Conservation (phyloP, 2,113 vertebrate genomes). For the Columbina picui region DNA sequence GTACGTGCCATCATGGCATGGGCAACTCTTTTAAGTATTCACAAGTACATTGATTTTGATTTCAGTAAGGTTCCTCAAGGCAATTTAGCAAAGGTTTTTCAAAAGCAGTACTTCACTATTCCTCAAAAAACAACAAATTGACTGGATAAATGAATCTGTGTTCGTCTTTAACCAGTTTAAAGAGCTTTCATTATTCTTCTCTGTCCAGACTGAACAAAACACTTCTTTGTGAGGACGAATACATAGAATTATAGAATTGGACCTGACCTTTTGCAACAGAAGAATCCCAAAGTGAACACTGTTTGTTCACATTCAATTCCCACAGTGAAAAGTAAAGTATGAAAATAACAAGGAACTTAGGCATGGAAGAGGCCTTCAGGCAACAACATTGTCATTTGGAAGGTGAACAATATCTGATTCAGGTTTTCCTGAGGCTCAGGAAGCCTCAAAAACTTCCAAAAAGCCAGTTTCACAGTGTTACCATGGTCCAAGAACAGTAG, state of each 20-base stretch:
- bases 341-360: conserved; percentile 13
- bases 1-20: not conserved
- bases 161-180: conserved; percentile 41
- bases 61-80: not conserved
- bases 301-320: conserved; percentile 36
- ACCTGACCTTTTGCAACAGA: conserved; percentile 36
- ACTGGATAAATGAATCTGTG: not conserved
- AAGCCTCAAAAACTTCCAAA: not conserved
- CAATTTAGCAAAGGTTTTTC: conserved; percentile 23
- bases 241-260: not conserved
- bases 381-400: not conserved
- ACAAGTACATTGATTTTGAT: not conserved
- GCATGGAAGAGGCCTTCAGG: conserved; percentile 11
- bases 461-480: not conserved
- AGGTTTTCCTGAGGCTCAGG: not conserved
- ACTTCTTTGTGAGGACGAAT: conserved; percentile 29
- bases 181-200: conserved; percentile 10
- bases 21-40: not conserved
- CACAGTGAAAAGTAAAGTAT: not conserved
- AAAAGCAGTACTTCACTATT: not conserved
- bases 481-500: not conserved
- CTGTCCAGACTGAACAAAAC: not conserved
- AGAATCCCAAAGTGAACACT: not conserved
- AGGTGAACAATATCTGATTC: conserved; percentile 38
- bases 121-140: conserved; percentile 20